Conservation (phyloP, 1,140 invertebrate genomes). For the Diorhabda elongata region DNA sequence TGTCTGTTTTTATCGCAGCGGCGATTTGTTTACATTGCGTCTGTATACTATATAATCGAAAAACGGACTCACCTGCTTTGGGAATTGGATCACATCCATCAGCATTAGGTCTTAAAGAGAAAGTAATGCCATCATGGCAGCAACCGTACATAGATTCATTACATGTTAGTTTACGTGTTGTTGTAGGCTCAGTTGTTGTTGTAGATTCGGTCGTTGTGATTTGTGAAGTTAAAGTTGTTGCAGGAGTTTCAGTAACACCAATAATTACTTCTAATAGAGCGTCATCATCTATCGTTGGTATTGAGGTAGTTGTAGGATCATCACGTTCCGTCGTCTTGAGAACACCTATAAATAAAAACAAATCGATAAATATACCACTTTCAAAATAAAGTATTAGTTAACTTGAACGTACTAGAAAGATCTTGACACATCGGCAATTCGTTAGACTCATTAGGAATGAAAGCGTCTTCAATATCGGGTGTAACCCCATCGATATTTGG, state of each 20-base stretch:
- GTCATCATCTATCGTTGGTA: neutral
- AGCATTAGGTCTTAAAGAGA: neutral
- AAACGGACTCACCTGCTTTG: neutral
- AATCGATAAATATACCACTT: too few relatives aligned
- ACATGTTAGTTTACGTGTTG: neutral
- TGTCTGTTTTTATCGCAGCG: too few relatives aligned
- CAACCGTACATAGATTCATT: slow-evolving; percentile 3
- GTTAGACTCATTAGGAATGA: neutral
- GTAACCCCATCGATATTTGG: neutral
- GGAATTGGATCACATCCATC: slow-evolving; percentile 11
- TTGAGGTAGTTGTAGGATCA: too few relatives aligned
- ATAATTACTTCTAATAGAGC: neutral
- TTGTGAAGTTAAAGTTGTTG: neutral
- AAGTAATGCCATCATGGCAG: slow-evolving; percentile 1
- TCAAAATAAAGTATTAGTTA: too few relatives aligned
- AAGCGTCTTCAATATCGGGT: neutral
- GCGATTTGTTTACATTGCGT: too few relatives aligned
- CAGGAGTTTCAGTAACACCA: neutral
- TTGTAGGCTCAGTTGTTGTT: neutral
- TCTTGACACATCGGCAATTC: neutral
- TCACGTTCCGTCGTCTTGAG: too few relatives aligned
- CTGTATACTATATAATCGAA: too few relatives aligned
- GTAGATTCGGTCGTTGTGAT: neutral
- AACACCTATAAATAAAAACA: too few relatives aligned
- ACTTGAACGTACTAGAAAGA: neutral